Evolutionary conservation across 2,888 invertebrate species (phyloP), one percentile per base, ranked within the genome.

Genomic region (Ichneumoninae sp.): DNA sequence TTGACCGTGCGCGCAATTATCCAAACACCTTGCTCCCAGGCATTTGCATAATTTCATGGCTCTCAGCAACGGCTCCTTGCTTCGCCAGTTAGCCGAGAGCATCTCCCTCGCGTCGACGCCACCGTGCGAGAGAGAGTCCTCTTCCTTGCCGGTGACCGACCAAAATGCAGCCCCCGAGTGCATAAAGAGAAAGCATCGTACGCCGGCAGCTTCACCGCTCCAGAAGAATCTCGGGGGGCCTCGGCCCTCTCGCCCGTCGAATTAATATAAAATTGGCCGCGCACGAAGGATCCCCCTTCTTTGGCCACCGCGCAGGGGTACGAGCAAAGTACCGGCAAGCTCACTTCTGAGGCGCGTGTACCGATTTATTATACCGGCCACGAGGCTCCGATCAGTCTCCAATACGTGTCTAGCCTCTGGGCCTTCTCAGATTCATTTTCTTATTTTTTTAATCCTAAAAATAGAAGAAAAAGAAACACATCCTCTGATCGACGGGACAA

Each of bases 11-110:
- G 65, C 87, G 89, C 90, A 91, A 92, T 92, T 92, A 91, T 91
- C 90, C 91, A 90, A 91, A 92, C 92, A 92, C 92, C 92, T 91
- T 90, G 90, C 90, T 87, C 81, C 30, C 73, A 70, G 76, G 85
- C 87, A 91, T 92, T 91, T 91, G 89, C 92, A 91, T 92, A 91
- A 92, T 92, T 91, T 92, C 89, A 90, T 89, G 89, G 87, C 85
- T 86, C 87, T 84, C 84, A 81, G 77, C 86, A 85, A 85, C 88
- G 88, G 80, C 85, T 85, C 44, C 77, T 83, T 75, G 80, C 68
- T 74, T 75, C 81, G 84, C 50, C 81, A 57, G 84, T 81, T 74
- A 69, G 63, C 52, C 19, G n/a, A n/a, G 57, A 57, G 57, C 77
- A 19, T 22, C 19, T 50, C 47, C 81, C 36, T 22, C 19, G 36